These are phyloP conservation scores for Halesus radiatus DNA, from an alignment of 1,140 invertebrate genomes.

Conservation along the genomic window DNA sequence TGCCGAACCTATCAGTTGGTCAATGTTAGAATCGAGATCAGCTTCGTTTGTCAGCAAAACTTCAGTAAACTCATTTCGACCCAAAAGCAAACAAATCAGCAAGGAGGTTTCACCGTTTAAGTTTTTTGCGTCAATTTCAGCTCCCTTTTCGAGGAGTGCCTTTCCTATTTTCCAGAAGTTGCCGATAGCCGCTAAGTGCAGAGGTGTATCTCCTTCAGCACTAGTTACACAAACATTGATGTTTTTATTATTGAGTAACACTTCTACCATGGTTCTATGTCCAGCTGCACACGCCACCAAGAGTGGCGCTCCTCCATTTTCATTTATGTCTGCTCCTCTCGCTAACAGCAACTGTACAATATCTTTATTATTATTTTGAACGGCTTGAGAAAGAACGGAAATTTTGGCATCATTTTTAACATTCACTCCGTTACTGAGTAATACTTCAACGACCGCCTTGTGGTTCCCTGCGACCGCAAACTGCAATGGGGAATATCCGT, in stretches of 20 bases:
- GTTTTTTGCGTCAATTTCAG: background rate
- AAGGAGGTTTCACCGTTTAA: background rate
- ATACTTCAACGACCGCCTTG: background rate
- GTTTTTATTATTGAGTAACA: background rate
- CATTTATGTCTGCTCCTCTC: slow-evolving; percentile 1
- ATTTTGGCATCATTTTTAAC: background rate
- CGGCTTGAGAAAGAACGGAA: background rate
- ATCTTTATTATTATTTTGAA: background rate
- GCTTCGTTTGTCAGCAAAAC: background rate
- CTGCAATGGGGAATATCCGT: background rate
- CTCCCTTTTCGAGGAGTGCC: background rate
- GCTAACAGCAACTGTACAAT: background rate
- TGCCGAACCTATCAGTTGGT: background rate
- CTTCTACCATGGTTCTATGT: background rate
- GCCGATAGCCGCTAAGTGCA: background rate
- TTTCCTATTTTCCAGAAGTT: slow-evolving; percentile 1
- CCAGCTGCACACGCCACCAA: background rate
- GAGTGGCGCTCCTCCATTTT: background rate
- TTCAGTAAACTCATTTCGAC: background rate
- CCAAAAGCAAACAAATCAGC: background rate
- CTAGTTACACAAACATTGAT: background rate
- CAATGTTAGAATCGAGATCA: background rate
- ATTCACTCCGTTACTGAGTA: background rate
- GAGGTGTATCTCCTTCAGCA: background rate
- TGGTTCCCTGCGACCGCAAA: slow-evolving; percentile 10